These are phyloP conservation scores for Melinaea marsaeus DNA, from an alignment of 2,888 invertebrate species.

Conservation along the genomic window DNA sequence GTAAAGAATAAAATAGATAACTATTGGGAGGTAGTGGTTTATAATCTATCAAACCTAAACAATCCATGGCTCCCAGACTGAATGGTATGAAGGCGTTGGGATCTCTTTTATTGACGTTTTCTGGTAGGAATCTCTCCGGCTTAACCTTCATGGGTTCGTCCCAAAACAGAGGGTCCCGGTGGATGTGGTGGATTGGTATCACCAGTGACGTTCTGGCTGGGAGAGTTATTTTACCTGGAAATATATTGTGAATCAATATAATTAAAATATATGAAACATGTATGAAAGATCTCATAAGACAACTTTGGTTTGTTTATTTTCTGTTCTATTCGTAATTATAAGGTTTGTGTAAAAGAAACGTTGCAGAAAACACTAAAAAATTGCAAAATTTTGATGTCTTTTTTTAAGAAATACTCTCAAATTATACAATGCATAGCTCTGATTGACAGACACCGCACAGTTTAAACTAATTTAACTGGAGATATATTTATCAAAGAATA, in stretches of 20 bases:
- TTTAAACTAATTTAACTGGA: too few species aligned
- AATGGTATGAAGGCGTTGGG: slow-evolving; percentile 62
- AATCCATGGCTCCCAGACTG: slow-evolving; percentile 66
- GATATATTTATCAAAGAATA: too few species aligned
- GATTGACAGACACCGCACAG: too few species aligned
- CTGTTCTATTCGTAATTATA: too few species aligned
- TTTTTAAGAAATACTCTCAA: too few species aligned
- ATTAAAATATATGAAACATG: background rate
- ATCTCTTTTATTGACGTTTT: slow-evolving; percentile 51
- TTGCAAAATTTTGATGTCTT: too few species aligned
- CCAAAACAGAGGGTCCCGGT: slow-evolving; percentile 59
- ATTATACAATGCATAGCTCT: too few species aligned
- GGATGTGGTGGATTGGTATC: slow-evolving; percentile 57
- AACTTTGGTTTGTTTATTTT: too few species aligned
- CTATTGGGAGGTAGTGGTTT: background rate
- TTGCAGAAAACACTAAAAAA: too few species aligned
- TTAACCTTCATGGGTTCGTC: slow-evolving; percentile 52
- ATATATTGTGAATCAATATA: slow-evolving; percentile 13
- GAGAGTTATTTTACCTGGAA: slow-evolving; percentile 52
- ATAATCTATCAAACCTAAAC: slow-evolving; percentile 50
- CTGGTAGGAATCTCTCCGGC: slow-evolving; percentile 59
- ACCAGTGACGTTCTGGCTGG: slow-evolving; percentile 57
- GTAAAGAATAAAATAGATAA: background rate
- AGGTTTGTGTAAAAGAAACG: too few species aligned
- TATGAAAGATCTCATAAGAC: background rate